Evolutionary conservation across 2,113 vertebrate genomes (phyloP), one percentile per base, ranked within the genome.

Genomic region (Halichoerus grypus): DNA sequence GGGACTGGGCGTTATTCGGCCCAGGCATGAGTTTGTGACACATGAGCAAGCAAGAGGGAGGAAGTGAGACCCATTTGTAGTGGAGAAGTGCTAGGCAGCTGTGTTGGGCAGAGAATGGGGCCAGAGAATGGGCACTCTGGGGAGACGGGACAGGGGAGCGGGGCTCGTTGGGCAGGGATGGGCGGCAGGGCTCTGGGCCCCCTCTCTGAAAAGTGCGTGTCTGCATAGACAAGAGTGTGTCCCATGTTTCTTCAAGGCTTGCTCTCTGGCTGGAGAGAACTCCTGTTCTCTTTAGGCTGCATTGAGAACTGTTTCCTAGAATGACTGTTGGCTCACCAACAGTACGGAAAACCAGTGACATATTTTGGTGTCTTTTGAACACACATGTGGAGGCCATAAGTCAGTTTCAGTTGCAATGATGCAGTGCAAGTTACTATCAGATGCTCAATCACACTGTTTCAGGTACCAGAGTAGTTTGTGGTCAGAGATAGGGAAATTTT

Each of bases 161-260:
- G 28, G 11, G 16, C 33, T 31, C 6, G 5, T 3, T 28, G n/a
- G 36, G 22, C 6, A 15, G 49, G 7, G 33, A 4, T 72, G 55
- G 63, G 1, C 5, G 1, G 24, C 33, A 7, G n/a, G 36, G 28
- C 8, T 55, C 26, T 74, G 36, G 11, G 42, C 24, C 33, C 18
- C 87, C 5, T 51, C 53, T 31, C 9, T 46, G 51, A 72, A 57
- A 28, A 86, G n/a, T 4, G 0, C 46, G 15, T 1, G 2, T n/a
- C 14, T 21, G 14, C 16, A 18, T 4, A 22, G 59, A 36, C 1
- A 1, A 1, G 36, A 7, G 19, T 4, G 0, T 21, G 15, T 5
- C 65, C 1, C 16, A 0, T 33, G 1, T 16, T 18, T 85, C 7
- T 88, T 59, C 26, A 55, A 67, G 72, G 4, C 33, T 18, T 49